Base-by-base conservation (phyloP, 2,797 vertebrate species). In the Centroberyx gerrardi region DNA sequence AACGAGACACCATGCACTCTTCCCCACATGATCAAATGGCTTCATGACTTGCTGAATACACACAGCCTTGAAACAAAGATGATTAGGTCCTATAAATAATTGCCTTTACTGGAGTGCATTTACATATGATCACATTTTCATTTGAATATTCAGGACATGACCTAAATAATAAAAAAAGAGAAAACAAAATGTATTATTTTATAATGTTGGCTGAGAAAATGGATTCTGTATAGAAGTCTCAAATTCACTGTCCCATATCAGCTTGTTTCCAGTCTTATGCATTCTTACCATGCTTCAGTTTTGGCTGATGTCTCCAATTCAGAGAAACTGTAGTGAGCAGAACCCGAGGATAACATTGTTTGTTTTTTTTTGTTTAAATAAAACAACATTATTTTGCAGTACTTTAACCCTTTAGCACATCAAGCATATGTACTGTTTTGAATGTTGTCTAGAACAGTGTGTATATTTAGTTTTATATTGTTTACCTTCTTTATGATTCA, bases 1-100 rank as follows among this genome's bases (percentile, higher is more conserved):
- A 49, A 27, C 5, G 14, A 52, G 33, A 40, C 22, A 8, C 5
- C 28, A 27, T 38, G 56, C 33, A n/a, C 18, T 61, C 42, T 40
- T 38, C 48, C 22, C 68, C 14, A 10, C 13, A 68, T 56, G 66
- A 27, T 33, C 28, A 17, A 18, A 60, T 14, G 54, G 14, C n/a
- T 52, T 72, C 51, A 67, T 29, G 63, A 49, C 62, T 62, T 60
- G 38, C 52, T 64, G 59, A 72, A 62, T 18, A 29, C 49, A 61
- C 55, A 56, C 58, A 63, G 58, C 59, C 18, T 18, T 58, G 48
- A 67, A 76, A 76, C 63, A 81, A 68, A 72, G 46, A 71, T 44
- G 33, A 62, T 58, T 63, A 72, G 55, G 55, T 51, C 56, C 62
- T 49, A 61, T 62, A 46, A 76, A 72, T 53, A 58, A 68, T 8